Percentiles rank a stretch among this genome's conserved stretches.
Evolutionary conservation across 2,797 vertebrate genomes (phyloP).

Genomic region (Lithobates pipiens): DNA sequence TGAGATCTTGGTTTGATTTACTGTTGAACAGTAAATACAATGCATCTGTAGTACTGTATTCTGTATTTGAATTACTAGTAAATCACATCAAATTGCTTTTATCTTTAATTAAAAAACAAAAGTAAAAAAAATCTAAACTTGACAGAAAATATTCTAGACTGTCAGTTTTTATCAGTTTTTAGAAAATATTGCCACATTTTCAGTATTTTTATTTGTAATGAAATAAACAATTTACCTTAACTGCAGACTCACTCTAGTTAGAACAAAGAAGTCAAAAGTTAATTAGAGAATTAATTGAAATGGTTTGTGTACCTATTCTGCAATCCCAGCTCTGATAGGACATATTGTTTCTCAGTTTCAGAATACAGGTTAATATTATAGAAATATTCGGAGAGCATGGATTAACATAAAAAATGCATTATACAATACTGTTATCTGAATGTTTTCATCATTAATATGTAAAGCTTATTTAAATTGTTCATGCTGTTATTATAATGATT

Average conservation of each 20-base stretch:
- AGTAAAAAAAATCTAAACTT: neutral
- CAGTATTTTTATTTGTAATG: slow-evolving; percentile 18
- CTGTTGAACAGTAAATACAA: too few relatives aligned
- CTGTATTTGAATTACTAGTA: neutral
- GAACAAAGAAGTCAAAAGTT: slow-evolving; percentile 60
- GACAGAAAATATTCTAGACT: neutral
- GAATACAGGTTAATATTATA: slow-evolving; percentile 47
- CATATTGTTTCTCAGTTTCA: slow-evolving; percentile 31
- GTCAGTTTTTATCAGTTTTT: slow-evolving; percentile 10
- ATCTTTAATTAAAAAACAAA: neutral
- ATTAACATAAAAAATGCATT: neutral
- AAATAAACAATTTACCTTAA: slow-evolving; percentile 32
- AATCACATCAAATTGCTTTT: neutral
- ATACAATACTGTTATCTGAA: neutral
- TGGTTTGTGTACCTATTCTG: slow-evolving; percentile 34
- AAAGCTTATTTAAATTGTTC: neutral
- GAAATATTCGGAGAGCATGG: slow-evolving; percentile 1
- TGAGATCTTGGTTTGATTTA: too few relatives aligned
- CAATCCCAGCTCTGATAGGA: slow-evolving; percentile 32
- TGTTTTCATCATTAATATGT: neutral
- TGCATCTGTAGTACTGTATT: neutral
- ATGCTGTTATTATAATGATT: neutral
- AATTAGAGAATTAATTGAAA: slow-evolving; percentile 61
- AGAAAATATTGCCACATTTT: slow-evolving; percentile 19
- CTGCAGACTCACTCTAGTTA: slow-evolving; percentile 37